Evolutionary conservation across 2,888 invertebrate species (phyloP).

Genomic region (Neelides folsomi): DNA sequence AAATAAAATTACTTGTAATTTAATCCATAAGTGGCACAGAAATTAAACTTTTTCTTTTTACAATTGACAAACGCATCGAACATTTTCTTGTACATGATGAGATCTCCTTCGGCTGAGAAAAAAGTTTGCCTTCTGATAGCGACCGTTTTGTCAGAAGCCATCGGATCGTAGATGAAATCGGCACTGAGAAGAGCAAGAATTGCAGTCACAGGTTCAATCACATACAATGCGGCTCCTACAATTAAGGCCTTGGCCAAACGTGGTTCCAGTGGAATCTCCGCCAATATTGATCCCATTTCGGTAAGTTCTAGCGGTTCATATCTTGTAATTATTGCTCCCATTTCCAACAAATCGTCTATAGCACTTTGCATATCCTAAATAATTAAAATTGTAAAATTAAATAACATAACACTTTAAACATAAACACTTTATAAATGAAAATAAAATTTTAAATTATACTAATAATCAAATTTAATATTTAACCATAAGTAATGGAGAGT

Average conservation of each 20-base stretch:
- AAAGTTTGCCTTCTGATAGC: constrained; percentile 60
- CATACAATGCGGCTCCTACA: constrained; percentile 56
- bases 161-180: constrained; percentile 5
- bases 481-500: constrained; percentile 52
- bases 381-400: constrained; percentile 9
- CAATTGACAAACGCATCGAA: constrained; percentile 52
- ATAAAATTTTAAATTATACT: too few species aligned
- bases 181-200: constrained; percentile 19
- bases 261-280: constrained; percentile 83
- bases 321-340: constrained; percentile 51
- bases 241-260: constrained; percentile 68
- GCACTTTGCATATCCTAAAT: constrained; percentile 37
- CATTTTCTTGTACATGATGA: constrained; percentile 77
- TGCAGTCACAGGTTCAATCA: constrained; percentile 37
- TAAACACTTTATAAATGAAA: too few species aligned
- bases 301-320: constrained; percentile 50
- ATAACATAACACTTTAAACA: background rate
- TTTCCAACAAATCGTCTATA: constrained; percentile 39
- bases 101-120: constrained; percentile 74
- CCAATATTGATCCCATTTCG: constrained; percentile 66
- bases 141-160: background rate
- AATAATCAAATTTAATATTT: background rate
- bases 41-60: too few species aligned
- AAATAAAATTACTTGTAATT: constrained; percentile 17
- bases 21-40: constrained; percentile 11